phyloP scores from a whole-genome alignment of 2,888 invertebrate genomes.

The Holacanthella duospinosa region DNA sequence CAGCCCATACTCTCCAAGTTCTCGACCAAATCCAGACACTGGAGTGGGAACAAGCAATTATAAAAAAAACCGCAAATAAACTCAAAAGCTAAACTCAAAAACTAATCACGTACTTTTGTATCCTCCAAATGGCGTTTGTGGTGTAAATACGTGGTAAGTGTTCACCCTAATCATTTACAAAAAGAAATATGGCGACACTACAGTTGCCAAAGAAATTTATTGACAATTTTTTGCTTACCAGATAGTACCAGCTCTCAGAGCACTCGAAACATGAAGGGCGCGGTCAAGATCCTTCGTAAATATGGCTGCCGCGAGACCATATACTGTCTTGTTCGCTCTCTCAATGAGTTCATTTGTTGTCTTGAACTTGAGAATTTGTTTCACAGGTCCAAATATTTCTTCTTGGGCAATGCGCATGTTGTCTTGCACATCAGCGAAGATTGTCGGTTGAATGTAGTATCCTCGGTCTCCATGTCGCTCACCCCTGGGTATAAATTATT shows the following conservation, averaged over 20 bases:
- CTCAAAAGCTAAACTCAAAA: too few relatives aligned
- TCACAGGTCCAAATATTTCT: constrained; percentile 95
- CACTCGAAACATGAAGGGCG: constrained; percentile 59
- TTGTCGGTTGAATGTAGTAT: constrained; percentile 78
- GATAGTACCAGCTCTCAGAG: constrained; percentile 65
- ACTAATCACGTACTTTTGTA: constrained; percentile 56
- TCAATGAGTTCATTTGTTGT: constrained; percentile 73
- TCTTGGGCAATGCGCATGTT: constrained; percentile 73
- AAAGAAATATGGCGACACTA: too few relatives aligned
- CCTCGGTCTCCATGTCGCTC: constrained; percentile 56
- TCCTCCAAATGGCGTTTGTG: constrained; percentile 90
- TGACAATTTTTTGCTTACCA: too few relatives aligned
- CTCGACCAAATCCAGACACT: constrained; percentile 86
- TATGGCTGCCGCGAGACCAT: constrained; percentile 88
- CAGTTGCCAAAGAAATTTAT: too few relatives aligned
- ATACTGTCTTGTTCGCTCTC: constrained; percentile 77
- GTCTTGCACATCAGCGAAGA: constrained; percentile 73
- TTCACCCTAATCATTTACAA: constrained; percentile 68
- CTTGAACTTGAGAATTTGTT: constrained; percentile 82
- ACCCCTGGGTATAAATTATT: too few relatives aligned
- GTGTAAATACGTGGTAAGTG: constrained; percentile 74
- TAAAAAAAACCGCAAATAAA: background rate
- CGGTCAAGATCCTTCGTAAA: constrained; percentile 85
- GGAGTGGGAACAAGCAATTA: constrained; percentile 38
- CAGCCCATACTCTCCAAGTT: constrained; percentile 88